phyloP scores from a whole-genome alignment of 2,797 vertebrate genomes.

The Smutsia gigantea region DNA sequence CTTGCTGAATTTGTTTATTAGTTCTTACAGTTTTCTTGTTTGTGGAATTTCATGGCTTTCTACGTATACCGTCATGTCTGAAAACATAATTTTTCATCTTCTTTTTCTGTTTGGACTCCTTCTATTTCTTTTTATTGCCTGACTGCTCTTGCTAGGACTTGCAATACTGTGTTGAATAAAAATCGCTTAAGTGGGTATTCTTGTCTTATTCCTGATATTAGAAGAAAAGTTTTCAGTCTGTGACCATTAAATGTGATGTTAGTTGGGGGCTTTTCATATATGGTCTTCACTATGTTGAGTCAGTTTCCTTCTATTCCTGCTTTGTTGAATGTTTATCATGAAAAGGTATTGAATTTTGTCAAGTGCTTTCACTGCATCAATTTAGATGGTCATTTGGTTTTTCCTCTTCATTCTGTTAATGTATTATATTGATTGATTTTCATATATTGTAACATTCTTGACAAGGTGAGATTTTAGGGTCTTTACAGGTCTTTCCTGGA shows the following conservation, averaged over 20 bases:
- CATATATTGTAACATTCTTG: too few species aligned
- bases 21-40: background rate
- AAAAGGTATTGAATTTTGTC: background rate
- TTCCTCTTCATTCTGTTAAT: background rate
- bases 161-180: background rate
- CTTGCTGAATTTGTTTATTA: background rate
- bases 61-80: background rate
- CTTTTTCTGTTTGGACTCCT: background rate
- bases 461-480: background rate
- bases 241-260: background rate
- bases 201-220: background rate
- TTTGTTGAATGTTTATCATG: background rate
- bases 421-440: background rate
- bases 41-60: background rate
- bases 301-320: background rate
- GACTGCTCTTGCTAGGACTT: background rate
- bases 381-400: too few species aligned
- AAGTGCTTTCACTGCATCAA: background rate
- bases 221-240: background rate
- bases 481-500: background rate
- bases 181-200: background rate
- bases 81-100: background rate
- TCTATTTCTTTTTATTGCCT: background rate
- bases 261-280: background rate
- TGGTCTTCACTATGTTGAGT: background rate